These are phyloP conservation scores for Patella pellucida DNA, from an alignment of 2,888 invertebrate species.

Conservation along the genomic window DNA sequence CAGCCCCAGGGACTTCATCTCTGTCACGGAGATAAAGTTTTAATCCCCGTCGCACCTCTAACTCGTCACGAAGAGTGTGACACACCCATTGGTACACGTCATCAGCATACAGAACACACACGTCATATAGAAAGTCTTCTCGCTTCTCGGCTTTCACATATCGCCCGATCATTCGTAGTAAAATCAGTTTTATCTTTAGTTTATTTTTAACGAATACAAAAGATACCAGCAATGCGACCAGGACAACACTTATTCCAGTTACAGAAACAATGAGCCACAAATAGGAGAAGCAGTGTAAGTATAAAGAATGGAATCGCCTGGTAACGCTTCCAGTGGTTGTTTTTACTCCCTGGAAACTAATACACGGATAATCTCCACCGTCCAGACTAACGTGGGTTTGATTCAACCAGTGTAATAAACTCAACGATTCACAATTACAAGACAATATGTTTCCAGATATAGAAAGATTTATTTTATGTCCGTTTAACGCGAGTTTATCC, in stretches of 20 bases:
- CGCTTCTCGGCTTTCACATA: not conserved
- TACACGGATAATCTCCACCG: not conserved
- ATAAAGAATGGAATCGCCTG: not conserved
- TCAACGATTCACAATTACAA: slow-evolving; percentile 1
- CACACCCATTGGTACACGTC: slow-evolving; percentile 4
- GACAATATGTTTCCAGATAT: not conserved
- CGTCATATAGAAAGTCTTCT: not conserved
- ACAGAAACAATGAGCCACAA: not conserved
- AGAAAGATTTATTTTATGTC: not conserved
- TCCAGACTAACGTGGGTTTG: not conserved
- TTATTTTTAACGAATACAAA: not conserved
- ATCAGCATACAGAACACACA: not conserved
- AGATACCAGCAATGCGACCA: not conserved
- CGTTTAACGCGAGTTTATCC: not conserved
- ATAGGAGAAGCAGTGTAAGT: not conserved
- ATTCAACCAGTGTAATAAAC: not conserved
- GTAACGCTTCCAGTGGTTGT: not conserved
- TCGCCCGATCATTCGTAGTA: not conserved
- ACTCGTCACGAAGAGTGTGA: not conserved
- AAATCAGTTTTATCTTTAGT: not conserved
- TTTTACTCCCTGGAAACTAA: not conserved
- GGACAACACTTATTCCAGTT: not conserved
- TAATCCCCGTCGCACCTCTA: not conserved
- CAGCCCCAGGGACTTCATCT: not conserved
- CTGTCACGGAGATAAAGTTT: not conserved